Conservation (phyloP, 2,113 vertebrate species). For the Fregetta grallaria region DNA sequence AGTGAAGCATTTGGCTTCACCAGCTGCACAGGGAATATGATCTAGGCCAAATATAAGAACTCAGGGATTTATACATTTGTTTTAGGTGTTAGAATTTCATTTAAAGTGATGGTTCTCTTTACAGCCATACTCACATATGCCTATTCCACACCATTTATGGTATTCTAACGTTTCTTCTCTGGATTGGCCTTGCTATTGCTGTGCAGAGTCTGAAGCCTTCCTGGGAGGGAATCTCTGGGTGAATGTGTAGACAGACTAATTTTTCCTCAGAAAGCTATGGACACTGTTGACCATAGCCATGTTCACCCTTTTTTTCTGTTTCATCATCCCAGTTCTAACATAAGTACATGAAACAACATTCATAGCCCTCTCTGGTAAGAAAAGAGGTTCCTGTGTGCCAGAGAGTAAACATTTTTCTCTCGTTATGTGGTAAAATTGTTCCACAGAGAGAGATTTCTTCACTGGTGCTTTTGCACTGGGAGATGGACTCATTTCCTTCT, state of each 20-base stretch:
- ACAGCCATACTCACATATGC: background rate
- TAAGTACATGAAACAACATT: background rate
- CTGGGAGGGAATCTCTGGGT: background rate
- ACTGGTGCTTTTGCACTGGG: background rate
- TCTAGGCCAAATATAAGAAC: conserved; percentile 60
- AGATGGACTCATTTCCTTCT: background rate
- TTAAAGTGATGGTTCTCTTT: conserved; percentile 62
- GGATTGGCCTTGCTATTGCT: background rate
- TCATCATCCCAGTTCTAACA: fast-evolving
- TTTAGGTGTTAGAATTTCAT: conserved; percentile 41
- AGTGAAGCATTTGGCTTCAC: conserved; percentile 51
- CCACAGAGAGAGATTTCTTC: background rate
- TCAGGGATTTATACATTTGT: conserved; percentile 38
- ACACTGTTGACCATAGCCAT: background rate
- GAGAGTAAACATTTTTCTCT: background rate
- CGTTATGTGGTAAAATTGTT: background rate
- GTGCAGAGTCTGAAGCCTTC: background rate
- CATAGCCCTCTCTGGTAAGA: background rate
- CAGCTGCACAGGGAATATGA: conserved; percentile 72
- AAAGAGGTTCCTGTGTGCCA: background rate
- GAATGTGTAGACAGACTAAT: background rate
- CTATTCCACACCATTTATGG: background rate
- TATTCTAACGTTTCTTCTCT: background rate
- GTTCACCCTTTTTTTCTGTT: background rate
- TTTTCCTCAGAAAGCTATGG: background rate